phyloP scores from a whole-genome alignment of 1,140 invertebrate genomes.

The Macrobrachium nipponense region DNA sequence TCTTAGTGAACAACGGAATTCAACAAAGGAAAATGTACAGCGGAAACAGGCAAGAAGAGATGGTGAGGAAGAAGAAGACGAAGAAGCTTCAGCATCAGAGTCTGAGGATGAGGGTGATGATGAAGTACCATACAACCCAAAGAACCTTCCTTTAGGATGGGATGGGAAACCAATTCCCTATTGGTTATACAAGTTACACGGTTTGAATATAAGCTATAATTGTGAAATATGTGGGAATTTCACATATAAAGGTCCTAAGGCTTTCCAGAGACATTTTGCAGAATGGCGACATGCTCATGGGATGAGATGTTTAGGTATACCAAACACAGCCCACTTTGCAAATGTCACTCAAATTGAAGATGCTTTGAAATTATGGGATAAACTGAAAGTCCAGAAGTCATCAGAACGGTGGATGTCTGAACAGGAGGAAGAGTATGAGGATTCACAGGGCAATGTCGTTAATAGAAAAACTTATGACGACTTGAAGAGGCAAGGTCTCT shows the following conservation, averaged over 20 bases:
- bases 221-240: conserved; percentile 99
- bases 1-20: conserved; percentile 83
- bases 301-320: conserved; percentile 98
- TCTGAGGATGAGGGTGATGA: conserved; percentile 87
- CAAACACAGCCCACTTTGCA: conserved; percentile 99
- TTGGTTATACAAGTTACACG: conserved; percentile 99
- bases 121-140: conserved; percentile 98
- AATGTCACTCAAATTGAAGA: conserved; percentile 99
- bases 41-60: conserved; percentile 97
- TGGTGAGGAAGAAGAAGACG: conserved; percentile 94
- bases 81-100: conserved; percentile 87
- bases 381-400: conserved; percentile 94
- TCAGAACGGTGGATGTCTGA: conserved; percentile 96
- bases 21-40: conserved; percentile 98
- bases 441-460: conserved; percentile 98
- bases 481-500: conserved; percentile 95
- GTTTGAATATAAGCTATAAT: conserved; percentile 98
- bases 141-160: conserved; percentile 98
- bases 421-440: conserved; percentile 98
- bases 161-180: conserved; percentile 99
- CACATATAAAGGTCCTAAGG: conserved; percentile 99
- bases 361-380: conserved; percentile 96
- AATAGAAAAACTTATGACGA: conserved; percentile 99
- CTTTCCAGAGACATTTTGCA: conserved; percentile 99
- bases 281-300: conserved; percentile 99